Evolutionary conservation across 2,888 invertebrate genomes (phyloP).

Genomic region (Oscheius sp.): DNA sequence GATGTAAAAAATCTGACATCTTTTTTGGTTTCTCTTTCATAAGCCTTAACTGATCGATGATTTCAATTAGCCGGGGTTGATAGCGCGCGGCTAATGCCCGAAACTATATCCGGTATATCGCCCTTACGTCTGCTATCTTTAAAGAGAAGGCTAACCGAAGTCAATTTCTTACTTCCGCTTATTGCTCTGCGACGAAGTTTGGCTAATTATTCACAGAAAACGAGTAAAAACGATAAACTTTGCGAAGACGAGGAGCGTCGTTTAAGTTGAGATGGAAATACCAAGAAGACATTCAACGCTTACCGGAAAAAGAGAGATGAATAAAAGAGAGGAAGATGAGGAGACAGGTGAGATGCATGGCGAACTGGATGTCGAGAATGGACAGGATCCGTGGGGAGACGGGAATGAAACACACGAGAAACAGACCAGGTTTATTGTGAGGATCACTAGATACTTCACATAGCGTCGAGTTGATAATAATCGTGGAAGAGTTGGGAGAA

Average conservation of each 20-base stretch:
- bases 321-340: background rate
- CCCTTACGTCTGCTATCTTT: no score
- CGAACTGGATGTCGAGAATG: slow-evolving; percentile 1
- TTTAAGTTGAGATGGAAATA: background rate
- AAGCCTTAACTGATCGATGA: no score
- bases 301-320: background rate
- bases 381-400: background rate
- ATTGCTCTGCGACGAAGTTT: background rate
- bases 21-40: background rate
- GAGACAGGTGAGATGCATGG: slow-evolving; percentile 1
- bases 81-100: no score
- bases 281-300: background rate
- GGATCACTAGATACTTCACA: slow-evolving; percentile 13
- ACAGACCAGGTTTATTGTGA: slow-evolving; percentile 28
- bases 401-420: slow-evolving; percentile 7
- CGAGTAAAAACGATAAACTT: background rate
- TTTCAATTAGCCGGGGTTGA: no score
- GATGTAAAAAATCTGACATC: background rate
- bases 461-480: background rate
- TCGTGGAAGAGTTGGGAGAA: background rate
- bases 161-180: slow-evolving; percentile 3
- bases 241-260: background rate
- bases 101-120: no score
- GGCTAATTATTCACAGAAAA: slow-evolving; percentile 17
- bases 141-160: no score